Base-by-base conservation (phyloP, 2,888 invertebrate species). In the Odontomyia ornata region DNA sequence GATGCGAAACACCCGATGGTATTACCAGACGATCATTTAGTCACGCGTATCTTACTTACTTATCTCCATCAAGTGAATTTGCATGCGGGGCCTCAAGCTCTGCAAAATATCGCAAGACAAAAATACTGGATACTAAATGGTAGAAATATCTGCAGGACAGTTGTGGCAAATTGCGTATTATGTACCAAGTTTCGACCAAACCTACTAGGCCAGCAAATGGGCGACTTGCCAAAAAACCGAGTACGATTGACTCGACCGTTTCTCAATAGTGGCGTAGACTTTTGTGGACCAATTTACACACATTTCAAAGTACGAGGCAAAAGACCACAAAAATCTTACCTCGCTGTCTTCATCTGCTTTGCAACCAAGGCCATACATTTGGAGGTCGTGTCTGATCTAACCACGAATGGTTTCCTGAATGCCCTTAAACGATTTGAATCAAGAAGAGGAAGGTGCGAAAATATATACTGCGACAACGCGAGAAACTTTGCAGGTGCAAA, bases 1-100 rank as follows among this genome's bases (percentile, higher is more conserved):
- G 78, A 80, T 30, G 79, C 79, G 60, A 82, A 80, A 30, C 81
- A 81, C 79, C 81, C 81, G 1, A 80, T 82, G 5, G 47, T 83
- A 1, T 21, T 83, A 30, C 82, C 83, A 18, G 65, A 79, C 11
- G 65, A 75, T 25, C 77, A 79, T 69, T 62, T 23, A 11, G 76
- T 81, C 23, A 52, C 72, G n/a, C 57, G 77, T 76, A n/a, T 65
- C 30, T 62, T 72, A 11, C 36, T 79, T 11, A 76, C 67, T n/a
- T 47, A 69, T 30, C n/a, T 76, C 21, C 78, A 78, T 18, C 28
- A 28, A 15, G 71, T 64, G 15, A 46, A 76, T 67, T 30, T 30
- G 13, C 64, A 64, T 30, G 28, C 30, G 2, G 30, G 30, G 56
- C 30, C 77, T 5, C 78, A 79, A 64, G 71, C 73, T n/a, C n/a